Evolutionary conservation across 2,797 vertebrate genomes (phyloP).

Genomic region (Phoxinus dragarum): DNA sequence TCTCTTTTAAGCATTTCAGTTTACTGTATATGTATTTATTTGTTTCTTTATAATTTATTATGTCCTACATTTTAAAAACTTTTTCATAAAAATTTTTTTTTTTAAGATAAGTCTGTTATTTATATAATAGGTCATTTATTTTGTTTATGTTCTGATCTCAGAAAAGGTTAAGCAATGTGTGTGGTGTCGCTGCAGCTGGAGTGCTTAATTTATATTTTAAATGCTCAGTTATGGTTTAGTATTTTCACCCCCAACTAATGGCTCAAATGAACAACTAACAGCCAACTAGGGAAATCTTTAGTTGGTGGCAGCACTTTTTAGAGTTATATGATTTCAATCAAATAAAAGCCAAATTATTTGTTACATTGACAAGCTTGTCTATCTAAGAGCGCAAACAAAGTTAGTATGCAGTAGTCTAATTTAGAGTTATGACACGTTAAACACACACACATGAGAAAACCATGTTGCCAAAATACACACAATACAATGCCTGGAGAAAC

Average conservation of each 20-base stretch:
- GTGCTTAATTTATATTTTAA: background rate
- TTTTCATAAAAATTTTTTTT: background rate
- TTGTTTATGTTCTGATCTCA: background rate
- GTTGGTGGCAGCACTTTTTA: background rate
- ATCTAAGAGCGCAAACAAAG: background rate
- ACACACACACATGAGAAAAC: slow-evolving; percentile 9
- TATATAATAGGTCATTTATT: background rate
- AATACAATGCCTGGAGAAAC: background rate
- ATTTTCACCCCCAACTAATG: background rate
- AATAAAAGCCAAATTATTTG: background rate
- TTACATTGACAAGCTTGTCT: background rate
- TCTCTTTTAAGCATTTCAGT: too few species aligned
- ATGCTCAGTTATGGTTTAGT: background rate
- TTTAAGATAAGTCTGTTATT: background rate
- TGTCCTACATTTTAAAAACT: too few species aligned
- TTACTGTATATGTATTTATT: too few species aligned
- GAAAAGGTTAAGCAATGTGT: background rate
- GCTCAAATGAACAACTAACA: background rate
- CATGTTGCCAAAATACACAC: slow-evolving; percentile 33
- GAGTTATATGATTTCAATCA: background rate
- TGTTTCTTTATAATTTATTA: too few species aligned
- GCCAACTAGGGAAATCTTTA: background rate
- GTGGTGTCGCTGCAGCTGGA: background rate
- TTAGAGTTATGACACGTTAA: background rate
- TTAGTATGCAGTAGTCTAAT: slow-evolving; percentile 7